Conservation (phyloP, 2,113 vertebrate species). For the Bubo scandiacus region DNA sequence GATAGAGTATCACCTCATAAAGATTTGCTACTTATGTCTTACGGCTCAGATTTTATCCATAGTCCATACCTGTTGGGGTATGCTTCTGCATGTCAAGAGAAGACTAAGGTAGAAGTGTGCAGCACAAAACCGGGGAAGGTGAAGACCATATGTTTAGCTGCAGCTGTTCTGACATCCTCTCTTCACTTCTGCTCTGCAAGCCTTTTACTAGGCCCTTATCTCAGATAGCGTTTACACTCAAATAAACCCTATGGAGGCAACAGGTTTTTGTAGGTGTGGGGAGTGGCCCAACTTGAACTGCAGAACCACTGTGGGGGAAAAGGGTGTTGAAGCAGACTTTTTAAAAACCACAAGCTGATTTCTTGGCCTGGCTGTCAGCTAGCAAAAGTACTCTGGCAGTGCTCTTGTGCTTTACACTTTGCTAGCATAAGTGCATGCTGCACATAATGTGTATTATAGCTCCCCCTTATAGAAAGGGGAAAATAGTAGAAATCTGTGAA, state of each 20-base stretch:
- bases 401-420: not conserved
- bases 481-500: not conserved
- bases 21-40: not conserved
- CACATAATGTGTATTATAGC: rapidly evolving
- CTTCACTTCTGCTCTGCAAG: not conserved
- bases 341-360: not conserved
- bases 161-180: not conserved
- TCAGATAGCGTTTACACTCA: not conserved
- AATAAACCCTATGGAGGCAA: not conserved
- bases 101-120: not conserved
- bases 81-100: not conserved
- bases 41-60: not conserved
- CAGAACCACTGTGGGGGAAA: not conserved
- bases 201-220: slow-evolving; percentile 20
- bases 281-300: not conserved
- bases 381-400: not conserved
- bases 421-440: not conserved
- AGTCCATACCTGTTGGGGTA: not conserved
- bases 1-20: not conserved
- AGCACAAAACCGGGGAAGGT: not conserved
- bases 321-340: not conserved
- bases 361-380: not conserved
- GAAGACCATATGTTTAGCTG: not conserved
- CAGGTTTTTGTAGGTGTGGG: slow-evolving; percentile 11
- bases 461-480: not conserved